A percentile compares a stretch with the other conserved stretches of the same genome.
Evolutionary conservation across 2,797 vertebrate genomes (phyloP).

Genomic region (Rhinoraja longicauda): DNA sequence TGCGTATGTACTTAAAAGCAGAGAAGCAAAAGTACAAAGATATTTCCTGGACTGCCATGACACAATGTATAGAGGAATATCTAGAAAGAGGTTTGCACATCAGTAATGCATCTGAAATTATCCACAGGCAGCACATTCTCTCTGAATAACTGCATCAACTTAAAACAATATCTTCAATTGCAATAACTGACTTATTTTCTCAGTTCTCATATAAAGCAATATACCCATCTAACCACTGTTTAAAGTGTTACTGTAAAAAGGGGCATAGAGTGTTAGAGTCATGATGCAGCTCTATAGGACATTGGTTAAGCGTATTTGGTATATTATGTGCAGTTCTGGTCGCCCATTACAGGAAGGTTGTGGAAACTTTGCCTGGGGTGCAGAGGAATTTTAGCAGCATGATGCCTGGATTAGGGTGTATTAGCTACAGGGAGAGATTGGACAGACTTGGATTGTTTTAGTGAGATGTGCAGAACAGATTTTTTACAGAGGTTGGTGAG

Average conservation of each 20-base stretch:
- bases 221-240: neutral
- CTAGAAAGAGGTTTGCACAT: neutral
- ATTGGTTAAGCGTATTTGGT: no score
- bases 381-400: no score
- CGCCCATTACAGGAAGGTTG: no score
- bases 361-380: no score
- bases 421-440: no score
- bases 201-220: neutral
- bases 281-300: no score
- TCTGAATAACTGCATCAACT: neutral
- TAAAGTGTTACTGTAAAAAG: neutral
- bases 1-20: neutral
- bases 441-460: no score
- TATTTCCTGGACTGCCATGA: neutral
- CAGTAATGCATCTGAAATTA: neutral
- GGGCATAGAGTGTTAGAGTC: no score
- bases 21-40: neutral
- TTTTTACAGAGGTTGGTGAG: no score
- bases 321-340: no score
- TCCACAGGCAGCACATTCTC: neutral
- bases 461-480: no score
- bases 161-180: neutral
- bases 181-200: neutral
- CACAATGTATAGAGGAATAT: neutral
- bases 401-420: no score